These are phyloP conservation scores for Spilarctia lutea DNA, from an alignment of 2,888 invertebrate species.

Conservation along the genomic window DNA sequence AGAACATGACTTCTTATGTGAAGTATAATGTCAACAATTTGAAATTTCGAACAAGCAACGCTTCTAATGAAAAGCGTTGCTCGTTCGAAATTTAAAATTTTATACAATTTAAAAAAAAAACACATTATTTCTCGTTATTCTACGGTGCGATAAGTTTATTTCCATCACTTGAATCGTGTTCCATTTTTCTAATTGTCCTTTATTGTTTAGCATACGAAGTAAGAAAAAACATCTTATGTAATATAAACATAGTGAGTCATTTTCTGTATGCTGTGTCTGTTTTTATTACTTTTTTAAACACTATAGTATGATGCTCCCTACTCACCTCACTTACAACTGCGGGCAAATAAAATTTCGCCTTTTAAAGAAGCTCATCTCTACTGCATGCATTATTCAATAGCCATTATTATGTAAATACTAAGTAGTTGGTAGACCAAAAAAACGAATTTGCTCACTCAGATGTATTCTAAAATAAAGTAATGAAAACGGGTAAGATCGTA, in stretches of 20 bases:
- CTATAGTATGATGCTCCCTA: neutral
- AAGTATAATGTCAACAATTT: too few species aligned
- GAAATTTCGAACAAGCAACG: too few species aligned
- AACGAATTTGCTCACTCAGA: slow-evolving; percentile 50
- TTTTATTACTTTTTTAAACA: neutral
- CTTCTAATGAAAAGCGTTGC: too few species aligned
- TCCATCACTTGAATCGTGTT: neutral
- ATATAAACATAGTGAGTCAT: neutral
- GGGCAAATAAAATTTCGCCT: slow-evolving; percentile 20
- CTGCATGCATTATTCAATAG: slow-evolving; percentile 68
- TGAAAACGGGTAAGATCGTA: neutral
- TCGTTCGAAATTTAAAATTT: too few species aligned
- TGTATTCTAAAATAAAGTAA: slow-evolving; percentile 7
- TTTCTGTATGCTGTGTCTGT: neutral
- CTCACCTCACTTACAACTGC: slow-evolving; percentile 6
- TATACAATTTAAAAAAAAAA: too few species aligned
- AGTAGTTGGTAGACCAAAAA: slow-evolving; percentile 42
- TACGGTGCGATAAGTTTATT: too few species aligned
- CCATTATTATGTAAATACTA: slow-evolving; percentile 71
- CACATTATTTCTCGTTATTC: too few species aligned
- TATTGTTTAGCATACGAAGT: neutral
- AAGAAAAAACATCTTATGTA: neutral
- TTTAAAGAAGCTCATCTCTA: slow-evolving; percentile 20
- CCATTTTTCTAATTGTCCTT: neutral
- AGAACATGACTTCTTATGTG: too few species aligned